phyloP scores from a whole-genome alignment of 2,113 vertebrate genomes.

The Corydoras sp. region DNA sequence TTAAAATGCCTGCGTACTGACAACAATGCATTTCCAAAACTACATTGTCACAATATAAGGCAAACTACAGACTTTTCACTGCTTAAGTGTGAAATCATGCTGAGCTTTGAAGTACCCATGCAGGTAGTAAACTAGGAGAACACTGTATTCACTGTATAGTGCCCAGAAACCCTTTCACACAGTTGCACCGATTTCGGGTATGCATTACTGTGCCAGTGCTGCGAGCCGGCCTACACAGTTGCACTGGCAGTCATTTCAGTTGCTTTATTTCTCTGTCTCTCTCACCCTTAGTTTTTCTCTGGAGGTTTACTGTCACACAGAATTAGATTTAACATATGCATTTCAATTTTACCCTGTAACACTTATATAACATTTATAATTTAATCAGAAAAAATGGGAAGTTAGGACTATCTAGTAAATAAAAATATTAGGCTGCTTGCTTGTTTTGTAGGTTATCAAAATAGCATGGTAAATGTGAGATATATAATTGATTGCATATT shows the following conservation, averaged over 20 bases:
- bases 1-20: neutral
- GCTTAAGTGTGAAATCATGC: slow-evolving; percentile 23
- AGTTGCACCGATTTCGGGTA: slow-evolving; percentile 34
- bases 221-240: slow-evolving; percentile 41
- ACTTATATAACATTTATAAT: slow-evolving; percentile 1
- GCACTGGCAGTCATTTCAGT: slow-evolving; percentile 7
- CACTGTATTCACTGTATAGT: slow-evolving; percentile 25
- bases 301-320: slow-evolving; percentile 32
- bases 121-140: neutral
- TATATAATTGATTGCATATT: no score
- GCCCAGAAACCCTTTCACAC: slow-evolving; percentile 38
- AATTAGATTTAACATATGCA: slow-evolving; percentile 24
- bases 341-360: slow-evolving; percentile 12
- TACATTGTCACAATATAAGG: neutral
- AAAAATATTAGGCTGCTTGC: neutral
- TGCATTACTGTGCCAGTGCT: slow-evolving; percentile 1
- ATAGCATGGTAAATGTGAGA: no score
- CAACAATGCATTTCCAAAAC: neutral
- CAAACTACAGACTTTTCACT: slow-evolving; percentile 22
- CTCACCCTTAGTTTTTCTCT: slow-evolving; percentile 17
- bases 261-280: slow-evolving; percentile 6
- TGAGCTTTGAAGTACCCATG: slow-evolving; percentile 5
- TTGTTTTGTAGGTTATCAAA: no score
- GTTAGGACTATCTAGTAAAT: neutral
- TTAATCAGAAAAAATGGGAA: neutral